phyloP scores from a whole-genome alignment of 1,140 invertebrate species.

The Drosophila lacteicornis region DNA sequence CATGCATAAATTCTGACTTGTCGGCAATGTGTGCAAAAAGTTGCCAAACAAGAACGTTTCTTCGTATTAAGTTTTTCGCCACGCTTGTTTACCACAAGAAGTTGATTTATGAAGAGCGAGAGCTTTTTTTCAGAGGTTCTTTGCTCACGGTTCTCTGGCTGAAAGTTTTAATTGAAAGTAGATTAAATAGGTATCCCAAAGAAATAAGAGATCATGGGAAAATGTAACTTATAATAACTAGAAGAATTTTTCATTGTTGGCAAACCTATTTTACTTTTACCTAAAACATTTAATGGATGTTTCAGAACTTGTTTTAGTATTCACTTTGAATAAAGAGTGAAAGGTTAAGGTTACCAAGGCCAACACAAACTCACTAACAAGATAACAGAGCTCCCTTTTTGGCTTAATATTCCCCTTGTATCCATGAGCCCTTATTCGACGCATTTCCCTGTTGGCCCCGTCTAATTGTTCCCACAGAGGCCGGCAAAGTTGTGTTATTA shows the following conservation, averaged over 20 bases:
- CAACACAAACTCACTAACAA: neutral
- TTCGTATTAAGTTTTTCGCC: constrained; percentile 39
- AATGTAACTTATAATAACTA: too few relatives aligned
- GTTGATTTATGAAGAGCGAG: constrained; percentile 35
- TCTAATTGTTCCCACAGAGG: constrained; percentile 23
- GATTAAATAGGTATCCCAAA: neutral
- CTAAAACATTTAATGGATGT: too few relatives aligned
- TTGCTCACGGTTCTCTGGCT: constrained; percentile 2
- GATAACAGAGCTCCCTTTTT: neutral
- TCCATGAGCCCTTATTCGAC: constrained; percentile 13
- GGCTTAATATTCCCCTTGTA: constrained; percentile 1
- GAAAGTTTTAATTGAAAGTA: constrained; percentile 47
- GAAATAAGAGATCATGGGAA: neutral
- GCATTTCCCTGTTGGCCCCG: constrained; percentile 25
- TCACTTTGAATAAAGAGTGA: neutral
- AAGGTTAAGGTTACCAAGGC: neutral
- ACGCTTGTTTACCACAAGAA: constrained; percentile 24
- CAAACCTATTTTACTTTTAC: too few relatives aligned
- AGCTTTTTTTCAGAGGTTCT: neutral
- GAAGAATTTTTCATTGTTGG: neutral
- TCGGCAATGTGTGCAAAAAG: constrained; percentile 43
- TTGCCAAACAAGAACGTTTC: constrained; percentile 51
- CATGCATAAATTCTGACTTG: constrained; percentile 58
- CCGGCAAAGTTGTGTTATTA: constrained; percentile 56
- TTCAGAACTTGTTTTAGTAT: neutral